Base-by-base conservation (phyloP, 2,888 invertebrate species). In the Platerodrilus igneus region DNA sequence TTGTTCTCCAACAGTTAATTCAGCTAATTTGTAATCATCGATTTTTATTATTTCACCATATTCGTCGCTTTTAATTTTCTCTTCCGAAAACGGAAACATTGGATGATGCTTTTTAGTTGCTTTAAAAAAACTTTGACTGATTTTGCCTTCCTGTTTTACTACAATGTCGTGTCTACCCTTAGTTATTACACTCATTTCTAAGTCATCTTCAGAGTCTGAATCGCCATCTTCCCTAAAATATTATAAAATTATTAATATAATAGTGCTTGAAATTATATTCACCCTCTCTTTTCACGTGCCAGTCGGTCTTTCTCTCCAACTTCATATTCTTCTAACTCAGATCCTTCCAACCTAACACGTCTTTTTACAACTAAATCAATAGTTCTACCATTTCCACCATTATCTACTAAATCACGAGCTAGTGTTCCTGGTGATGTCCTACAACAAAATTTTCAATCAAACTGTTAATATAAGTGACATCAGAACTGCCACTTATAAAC, bases 51-150 rank as follows among this genome's bases (percentile, higher is more conserved):
- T 80, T 70, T 97, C 97, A 0, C 99, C 97, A 62, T 97, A 99
- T 64, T 97, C 97, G 58, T 97, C 97, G 59, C 81, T 79, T 63
- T 91, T 82, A 16, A 93, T 77, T 62, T 92, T 83, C 44, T 95
- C 94, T 64, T 97, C 96, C 27, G 84, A 80, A 62, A 84, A 88
- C 1, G 96, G 97, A 70, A 89, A 99, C 90, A 97, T 96, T 0
- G 95, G 95, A 67, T 93, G 89, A 56, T 92, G 88, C 37, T 93
- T 87, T 70, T 93, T 89, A 36, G 81, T 85, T 2, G 82, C 85
- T 64, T 91, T 91, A 63, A 90, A 91, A 60, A 90, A 90, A 36
- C 90, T 87, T 51, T 74, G 77, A 62, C 67, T 77, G 27, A 65
- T 57, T 57, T 68, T 68, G 28, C 76, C 79, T 71, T 82, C 83